Conservation (phyloP, 2,888 invertebrate genomes). For the Cremastobaeus sp. region DNA sequence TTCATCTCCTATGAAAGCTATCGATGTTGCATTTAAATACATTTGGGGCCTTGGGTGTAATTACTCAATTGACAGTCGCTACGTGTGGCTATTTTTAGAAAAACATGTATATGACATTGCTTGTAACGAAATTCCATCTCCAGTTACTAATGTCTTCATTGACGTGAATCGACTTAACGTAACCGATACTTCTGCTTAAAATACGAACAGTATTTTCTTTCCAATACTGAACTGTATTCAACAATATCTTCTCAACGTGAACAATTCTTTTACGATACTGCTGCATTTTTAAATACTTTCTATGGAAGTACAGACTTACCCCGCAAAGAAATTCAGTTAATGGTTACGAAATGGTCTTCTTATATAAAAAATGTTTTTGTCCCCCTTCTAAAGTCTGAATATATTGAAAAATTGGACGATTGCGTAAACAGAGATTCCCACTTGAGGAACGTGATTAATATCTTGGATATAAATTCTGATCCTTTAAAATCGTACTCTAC, state of each 20-base stretch:
- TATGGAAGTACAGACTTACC: neutral
- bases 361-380: neutral
- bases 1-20: neutral
- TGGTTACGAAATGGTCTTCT: neutral
- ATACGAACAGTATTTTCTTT: no score
- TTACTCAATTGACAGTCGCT: slow-evolving; percentile 9
- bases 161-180: neutral
- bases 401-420: neutral
- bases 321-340: neutral
- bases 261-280: neutral
- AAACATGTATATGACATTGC: neutral
- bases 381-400: neutral
- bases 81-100: slow-evolving; percentile 2
- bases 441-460: neutral
- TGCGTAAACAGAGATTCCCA: neutral
- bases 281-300: slow-evolving; percentile 1
- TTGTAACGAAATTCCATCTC: neutral
- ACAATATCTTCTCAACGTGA: neutral
- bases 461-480: neutral
- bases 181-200: no score
- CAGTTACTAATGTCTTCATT: neutral
- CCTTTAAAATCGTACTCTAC: neutral
- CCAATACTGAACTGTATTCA: neutral
- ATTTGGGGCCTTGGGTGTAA: slow-evolving; percentile 3
- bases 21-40: neutral